phyloP scores from a whole-genome alignment of 2,888 invertebrate species.

The Galerucella nymphaeae region DNA sequence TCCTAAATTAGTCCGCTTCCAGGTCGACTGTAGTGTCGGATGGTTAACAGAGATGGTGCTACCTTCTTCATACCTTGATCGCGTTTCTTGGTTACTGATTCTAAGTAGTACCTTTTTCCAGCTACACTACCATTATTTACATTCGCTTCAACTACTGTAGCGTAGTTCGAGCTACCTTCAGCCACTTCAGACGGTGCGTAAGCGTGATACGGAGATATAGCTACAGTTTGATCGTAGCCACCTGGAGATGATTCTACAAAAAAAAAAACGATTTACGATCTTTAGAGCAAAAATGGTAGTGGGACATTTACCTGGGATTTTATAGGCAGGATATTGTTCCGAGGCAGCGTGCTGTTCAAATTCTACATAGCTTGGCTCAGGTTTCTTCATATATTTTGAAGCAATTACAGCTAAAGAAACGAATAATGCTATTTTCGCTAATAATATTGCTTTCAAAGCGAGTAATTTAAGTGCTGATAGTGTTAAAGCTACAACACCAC shows the following conservation, averaged over 20 bases:
- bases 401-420: slow-evolving; percentile 69
- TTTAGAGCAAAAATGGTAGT: too few species aligned
- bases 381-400: slow-evolving; percentile 50
- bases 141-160: slow-evolving; percentile 47
- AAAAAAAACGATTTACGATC: too few species aligned
- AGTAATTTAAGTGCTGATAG: slow-evolving; percentile 64
- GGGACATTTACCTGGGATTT: slow-evolving; percentile 22
- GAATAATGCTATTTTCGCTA: slow-evolving; percentile 76
- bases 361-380: slow-evolving; percentile 50
- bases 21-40: slow-evolving; percentile 38
- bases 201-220: slow-evolving; percentile 22
- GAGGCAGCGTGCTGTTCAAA: slow-evolving; percentile 65
- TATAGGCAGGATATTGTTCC: slow-evolving; percentile 47
- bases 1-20: slow-evolving; percentile 27
- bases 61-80: slow-evolving; percentile 37
- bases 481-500: slow-evolving; percentile 72
- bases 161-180: slow-evolving; percentile 46
- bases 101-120: slow-evolving; percentile 7
- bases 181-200: slow-evolving; percentile 38
- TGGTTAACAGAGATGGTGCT: slow-evolving; percentile 43
- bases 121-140: slow-evolving; percentile 40
- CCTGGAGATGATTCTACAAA: not conserved
- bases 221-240: not conserved
- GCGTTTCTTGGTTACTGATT: slow-evolving; percentile 39
- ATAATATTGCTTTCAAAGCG: slow-evolving; percentile 75